A percentile compares a stretch with the other conserved stretches of the same genome.
These are phyloP conservation scores for Chaetorhynchus papuensis DNA, from an alignment of 2,113 vertebrate genomes.

Conservation along the genomic window DNA sequence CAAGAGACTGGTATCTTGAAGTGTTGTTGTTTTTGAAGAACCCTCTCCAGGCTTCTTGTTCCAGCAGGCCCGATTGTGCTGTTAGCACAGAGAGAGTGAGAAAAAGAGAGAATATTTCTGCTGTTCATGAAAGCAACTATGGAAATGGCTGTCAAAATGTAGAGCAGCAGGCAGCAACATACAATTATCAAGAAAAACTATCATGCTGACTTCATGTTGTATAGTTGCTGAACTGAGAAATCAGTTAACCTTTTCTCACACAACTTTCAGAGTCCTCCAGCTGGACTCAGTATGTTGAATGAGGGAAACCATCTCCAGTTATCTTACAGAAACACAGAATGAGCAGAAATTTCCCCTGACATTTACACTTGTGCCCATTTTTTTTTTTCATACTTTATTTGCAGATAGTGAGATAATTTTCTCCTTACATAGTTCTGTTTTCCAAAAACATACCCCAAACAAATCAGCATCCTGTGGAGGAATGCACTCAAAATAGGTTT, in stretches of 20 bases:
- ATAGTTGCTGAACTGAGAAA: slow-evolving; percentile 80
- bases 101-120: slow-evolving; percentile 78
- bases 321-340: neutral
- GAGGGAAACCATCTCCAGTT: slow-evolving; percentile 7
- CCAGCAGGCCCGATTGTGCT: slow-evolving; percentile 72
- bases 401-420: neutral
- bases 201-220: slow-evolving; percentile 74
- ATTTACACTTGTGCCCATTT: neutral
- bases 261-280: slow-evolving; percentile 69
- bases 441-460: neutral
- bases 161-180: slow-evolving; percentile 80
- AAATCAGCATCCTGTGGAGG: neutral
- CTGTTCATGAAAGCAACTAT: slow-evolving; percentile 79
- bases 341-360: neutral
- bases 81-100: slow-evolving; percentile 74
- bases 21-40: slow-evolving; percentile 79
- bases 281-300: slow-evolving; percentile 35
- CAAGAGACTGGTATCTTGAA: slow-evolving; percentile 67
- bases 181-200: slow-evolving; percentile 82
- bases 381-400: neutral
- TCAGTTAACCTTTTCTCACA: slow-evolving; percentile 73
- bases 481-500: neutral
- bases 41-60: slow-evolving; percentile 76
- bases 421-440: neutral
- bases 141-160: slow-evolving; percentile 81